These are phyloP conservation scores for Subanguina moxae DNA, from an alignment of 1,140 invertebrate genomes.

Conservation along the genomic window DNA sequence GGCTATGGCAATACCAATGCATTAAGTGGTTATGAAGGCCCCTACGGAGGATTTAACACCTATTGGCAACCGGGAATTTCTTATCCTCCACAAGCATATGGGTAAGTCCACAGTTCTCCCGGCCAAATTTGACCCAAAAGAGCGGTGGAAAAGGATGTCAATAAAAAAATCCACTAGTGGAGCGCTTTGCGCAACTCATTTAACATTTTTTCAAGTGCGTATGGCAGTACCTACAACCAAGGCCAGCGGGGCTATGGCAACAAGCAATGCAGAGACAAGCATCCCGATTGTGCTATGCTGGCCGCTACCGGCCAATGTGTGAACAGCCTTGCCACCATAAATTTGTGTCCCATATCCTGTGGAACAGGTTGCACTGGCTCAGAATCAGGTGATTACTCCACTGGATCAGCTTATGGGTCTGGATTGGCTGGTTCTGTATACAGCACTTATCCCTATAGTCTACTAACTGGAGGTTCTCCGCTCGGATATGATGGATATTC, in stretches of 20 bases:
- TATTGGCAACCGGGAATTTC: conserved; percentile 31
- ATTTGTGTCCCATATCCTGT: conserved; percentile 17
- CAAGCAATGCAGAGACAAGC: conserved; percentile 13
- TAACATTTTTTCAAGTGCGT: too few relatives aligned
- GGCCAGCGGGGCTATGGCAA: neutral
- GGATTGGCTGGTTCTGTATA: conserved; percentile 4
- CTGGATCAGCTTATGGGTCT: neutral
- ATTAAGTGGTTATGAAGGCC: conserved; percentile 22
- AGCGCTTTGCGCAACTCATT: neutral
- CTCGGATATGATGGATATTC: too few relatives aligned
- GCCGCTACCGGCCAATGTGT: conserved; percentile 25
- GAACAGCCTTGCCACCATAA: conserved; percentile 11
- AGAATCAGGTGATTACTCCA: neutral
- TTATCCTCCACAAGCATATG: conserved; percentile 17
- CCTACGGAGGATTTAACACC: conserved; percentile 13
- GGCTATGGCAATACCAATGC: conserved; percentile 11
- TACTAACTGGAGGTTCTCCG: too few relatives aligned
- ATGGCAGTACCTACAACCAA: neutral
- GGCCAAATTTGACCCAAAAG: too few relatives aligned
- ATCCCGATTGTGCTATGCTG: conserved; percentile 11
- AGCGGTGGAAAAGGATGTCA: too few relatives aligned
- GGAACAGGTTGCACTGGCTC: conserved; percentile 13
- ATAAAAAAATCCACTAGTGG: neutral
- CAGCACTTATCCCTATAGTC: neutral
- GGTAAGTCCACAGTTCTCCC: neutral